A percentile compares a stretch with the other conserved stretches of the same genome.
phyloP scores from a whole-genome alignment of 2,888 invertebrate species.

The Serripes groenlandicus region DNA sequence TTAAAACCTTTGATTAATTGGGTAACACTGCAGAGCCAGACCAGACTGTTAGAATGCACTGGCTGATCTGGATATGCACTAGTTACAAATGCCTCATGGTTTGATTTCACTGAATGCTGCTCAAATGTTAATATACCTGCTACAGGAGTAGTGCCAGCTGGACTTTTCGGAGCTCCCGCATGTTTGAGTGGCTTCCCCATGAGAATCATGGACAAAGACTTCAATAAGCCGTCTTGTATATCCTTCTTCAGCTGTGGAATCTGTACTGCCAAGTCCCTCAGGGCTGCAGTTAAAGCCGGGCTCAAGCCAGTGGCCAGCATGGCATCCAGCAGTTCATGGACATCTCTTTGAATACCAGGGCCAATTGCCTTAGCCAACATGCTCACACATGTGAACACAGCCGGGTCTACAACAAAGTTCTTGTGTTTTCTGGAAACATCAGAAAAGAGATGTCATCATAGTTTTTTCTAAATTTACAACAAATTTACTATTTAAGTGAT shows the following conservation, averaged over 20 bases:
- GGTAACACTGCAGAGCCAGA: too few species aligned
- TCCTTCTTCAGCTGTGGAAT: slow-evolving; percentile 95
- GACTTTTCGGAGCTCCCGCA: slow-evolving; percentile 80
- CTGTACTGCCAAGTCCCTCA: slow-evolving; percentile 95
- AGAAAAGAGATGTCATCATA: not conserved
- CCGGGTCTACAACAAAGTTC: slow-evolving; percentile 91
- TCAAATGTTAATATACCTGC: slow-evolving; percentile 63
- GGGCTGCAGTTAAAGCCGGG: slow-evolving; percentile 95
- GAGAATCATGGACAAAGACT: slow-evolving; percentile 95
- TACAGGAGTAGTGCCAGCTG: slow-evolving; percentile 54
- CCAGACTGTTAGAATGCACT: too few species aligned
- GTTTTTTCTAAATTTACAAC: not conserved
- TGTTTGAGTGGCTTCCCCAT: slow-evolving; percentile 95
- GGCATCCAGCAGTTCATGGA: slow-evolving; percentile 92
- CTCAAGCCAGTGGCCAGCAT: slow-evolving; percentile 97
- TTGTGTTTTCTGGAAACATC: slow-evolving; percentile 91
- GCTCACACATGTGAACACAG: slow-evolving; percentile 97
- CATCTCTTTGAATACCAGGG: slow-evolving; percentile 89
- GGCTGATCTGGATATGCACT: too few species aligned
- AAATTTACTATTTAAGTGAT: too few species aligned
- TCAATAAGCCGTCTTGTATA: slow-evolving; percentile 96
- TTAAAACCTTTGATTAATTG: too few species aligned
- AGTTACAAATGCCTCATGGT: too few species aligned
- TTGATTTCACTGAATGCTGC: too few species aligned
- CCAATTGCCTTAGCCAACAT: slow-evolving; percentile 95